phyloP scores from a whole-genome alignment of 2,797 vertebrate species.

The Garrulus glandarius region DNA sequence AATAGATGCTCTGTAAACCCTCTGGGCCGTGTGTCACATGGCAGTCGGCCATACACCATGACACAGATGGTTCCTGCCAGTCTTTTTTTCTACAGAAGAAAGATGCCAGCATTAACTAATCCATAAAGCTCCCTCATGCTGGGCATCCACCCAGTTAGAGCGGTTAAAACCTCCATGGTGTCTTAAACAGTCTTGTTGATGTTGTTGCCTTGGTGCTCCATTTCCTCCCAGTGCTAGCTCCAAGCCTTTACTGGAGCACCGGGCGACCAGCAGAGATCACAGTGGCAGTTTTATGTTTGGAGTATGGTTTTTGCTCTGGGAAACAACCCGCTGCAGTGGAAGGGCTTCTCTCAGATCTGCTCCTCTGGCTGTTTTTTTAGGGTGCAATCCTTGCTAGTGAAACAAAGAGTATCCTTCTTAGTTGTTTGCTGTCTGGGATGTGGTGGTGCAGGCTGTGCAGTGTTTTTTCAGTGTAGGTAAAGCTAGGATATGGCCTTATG shows the following conservation, averaged over 20 bases:
- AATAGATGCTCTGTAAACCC: slow-evolving; percentile 17
- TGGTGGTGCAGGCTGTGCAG: not conserved
- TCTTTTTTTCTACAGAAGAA: not conserved
- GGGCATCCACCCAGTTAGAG: slow-evolving; percentile 13
- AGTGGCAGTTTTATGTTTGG: not conserved
- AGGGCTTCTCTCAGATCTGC: not conserved
- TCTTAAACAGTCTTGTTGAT: not conserved
- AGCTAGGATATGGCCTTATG: not conserved
- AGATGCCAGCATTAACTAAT: slow-evolving; percentile 24
- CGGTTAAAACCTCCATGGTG: not conserved
- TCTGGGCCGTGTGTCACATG: not conserved
- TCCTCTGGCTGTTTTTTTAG: not conserved
- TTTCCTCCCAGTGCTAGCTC: not conserved
- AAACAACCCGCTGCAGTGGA: not conserved
- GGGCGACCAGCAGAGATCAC: not conserved
- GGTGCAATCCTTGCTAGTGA: not conserved
- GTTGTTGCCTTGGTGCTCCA: slow-evolving; percentile 15
- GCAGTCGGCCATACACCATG: not conserved
- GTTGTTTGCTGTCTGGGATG: fast-evolving
- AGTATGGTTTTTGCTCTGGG: not conserved
- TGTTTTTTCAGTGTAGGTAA: not conserved
- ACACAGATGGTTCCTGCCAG: slow-evolving; percentile 27
- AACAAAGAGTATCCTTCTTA: not conserved
- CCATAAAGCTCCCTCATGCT: not conserved
- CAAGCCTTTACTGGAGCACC: not conserved